Evolutionary conservation across 2,113 vertebrate species (phyloP).

Genomic region (Cyphomyrus plagiostoma): DNA sequence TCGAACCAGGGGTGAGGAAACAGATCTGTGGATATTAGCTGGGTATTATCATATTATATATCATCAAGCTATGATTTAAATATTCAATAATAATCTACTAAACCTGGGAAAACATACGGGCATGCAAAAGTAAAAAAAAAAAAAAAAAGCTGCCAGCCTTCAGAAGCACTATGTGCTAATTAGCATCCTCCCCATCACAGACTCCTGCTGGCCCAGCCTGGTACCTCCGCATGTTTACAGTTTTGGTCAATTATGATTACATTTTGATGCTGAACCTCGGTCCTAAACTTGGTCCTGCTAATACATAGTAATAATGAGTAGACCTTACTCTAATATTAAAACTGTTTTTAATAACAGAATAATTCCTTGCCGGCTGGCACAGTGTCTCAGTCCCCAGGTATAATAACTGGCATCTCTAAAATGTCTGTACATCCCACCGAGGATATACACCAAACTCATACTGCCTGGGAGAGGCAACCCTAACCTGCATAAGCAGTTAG

Average conservation of each 20-base stretch:
- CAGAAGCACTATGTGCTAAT: neutral
- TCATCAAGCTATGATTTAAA: neutral
- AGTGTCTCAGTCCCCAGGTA: neutral
- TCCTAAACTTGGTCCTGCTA: neutral
- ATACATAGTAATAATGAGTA: too few relatives aligned
- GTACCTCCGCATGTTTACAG: neutral
- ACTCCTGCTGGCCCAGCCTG: neutral
- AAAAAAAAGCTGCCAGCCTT: neutral
- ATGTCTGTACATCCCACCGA: neutral
- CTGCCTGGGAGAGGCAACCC: neutral
- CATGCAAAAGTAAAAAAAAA: neutral
- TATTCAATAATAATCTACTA: neutral
- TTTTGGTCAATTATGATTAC: neutral
- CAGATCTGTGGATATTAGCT: neutral
- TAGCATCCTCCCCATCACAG: neutral
- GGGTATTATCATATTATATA: neutral
- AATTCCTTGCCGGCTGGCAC: neutral
- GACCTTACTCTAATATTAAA: neutral
- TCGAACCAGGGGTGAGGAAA: neutral
- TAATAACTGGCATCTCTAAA: neutral
- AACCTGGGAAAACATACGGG: neutral
- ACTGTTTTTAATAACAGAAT: neutral
- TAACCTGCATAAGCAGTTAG: neutral
- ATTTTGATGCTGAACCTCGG: neutral
- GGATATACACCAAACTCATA: neutral